A percentile compares a stretch with the other conserved stretches of the same genome.
These are phyloP conservation scores for Corynorhinus townsendii DNA, from an alignment of 2,113 vertebrate genomes.

Conservation along the genomic window DNA sequence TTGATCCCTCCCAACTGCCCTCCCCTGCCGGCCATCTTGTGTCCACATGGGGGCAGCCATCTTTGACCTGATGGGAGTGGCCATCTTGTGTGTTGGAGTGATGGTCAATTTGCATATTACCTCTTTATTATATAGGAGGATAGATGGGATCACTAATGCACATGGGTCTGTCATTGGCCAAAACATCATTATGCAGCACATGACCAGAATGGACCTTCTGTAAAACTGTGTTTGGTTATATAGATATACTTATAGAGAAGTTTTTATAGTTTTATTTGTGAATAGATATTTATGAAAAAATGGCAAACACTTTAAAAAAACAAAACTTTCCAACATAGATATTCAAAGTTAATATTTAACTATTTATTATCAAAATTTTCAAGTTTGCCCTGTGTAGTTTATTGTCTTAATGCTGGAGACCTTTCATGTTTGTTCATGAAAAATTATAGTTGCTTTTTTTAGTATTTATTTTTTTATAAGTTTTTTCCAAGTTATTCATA, in stretches of 20 bases:
- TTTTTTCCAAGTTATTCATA: constrained; percentile 4
- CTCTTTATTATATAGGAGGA: too few relatives aligned
- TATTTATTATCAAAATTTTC: neutral
- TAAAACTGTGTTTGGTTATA: neutral
- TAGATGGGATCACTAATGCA: neutral
- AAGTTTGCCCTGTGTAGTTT: neutral
- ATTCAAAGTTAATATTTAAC: neutral
- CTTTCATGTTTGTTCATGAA: constrained; percentile 13
- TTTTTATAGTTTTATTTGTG: neutral
- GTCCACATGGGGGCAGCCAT: too few relatives aligned
- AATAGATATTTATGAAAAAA: neutral
- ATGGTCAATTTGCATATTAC: too few relatives aligned
- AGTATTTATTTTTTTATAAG: neutral
- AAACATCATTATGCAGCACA: neutral
- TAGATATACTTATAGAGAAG: neutral
- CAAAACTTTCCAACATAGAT: neutral
- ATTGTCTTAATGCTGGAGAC: neutral
- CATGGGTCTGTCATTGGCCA: neutral
- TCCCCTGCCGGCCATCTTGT: too few relatives aligned
- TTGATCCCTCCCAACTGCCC: too few relatives aligned
- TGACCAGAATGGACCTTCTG: neutral
- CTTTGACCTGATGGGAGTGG: too few relatives aligned
- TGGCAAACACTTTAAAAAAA: neutral
- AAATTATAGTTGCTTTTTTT: constrained; percentile 43
- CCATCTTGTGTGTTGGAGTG: too few relatives aligned